These are phyloP conservation scores for Phrixothrix hirtus DNA, from an alignment of 2,888 invertebrate species.

Conservation along the genomic window DNA sequence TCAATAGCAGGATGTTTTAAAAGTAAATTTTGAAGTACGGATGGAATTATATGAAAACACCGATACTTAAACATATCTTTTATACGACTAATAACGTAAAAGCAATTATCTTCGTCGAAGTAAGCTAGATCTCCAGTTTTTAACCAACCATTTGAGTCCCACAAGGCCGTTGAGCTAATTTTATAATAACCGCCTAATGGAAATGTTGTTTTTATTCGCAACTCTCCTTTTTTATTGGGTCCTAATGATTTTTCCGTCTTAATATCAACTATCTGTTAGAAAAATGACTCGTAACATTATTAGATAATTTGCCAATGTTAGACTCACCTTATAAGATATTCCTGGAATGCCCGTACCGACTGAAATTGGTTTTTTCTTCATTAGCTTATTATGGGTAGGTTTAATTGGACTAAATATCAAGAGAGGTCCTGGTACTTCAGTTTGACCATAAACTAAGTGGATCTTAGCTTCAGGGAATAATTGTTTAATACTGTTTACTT, in stretches of 20 bases:
- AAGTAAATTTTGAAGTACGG: conserved; percentile 34
- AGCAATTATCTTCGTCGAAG: conserved; percentile 58
- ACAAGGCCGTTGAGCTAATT: conserved; percentile 54
- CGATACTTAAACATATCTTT: conserved; percentile 59
- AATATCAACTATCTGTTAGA: conserved; percentile 54
- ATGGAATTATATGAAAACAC: conserved; percentile 33
- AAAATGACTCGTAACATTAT: not conserved
- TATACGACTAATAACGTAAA: conserved; percentile 58
- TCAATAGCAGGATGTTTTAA: conserved; percentile 35
- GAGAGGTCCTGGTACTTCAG: not conserved
- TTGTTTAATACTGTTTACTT: not conserved
- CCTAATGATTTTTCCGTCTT: conserved; percentile 49
- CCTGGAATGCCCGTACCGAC: not conserved
- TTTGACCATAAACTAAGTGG: conserved; percentile 1
- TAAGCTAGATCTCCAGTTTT: conserved; percentile 61
- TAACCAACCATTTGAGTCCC: conserved; percentile 57
- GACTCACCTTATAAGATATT: not conserved
- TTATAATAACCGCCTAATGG: conserved; percentile 58
- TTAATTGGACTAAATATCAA: not conserved
- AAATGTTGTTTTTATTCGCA: conserved; percentile 56
- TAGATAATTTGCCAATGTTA: not conserved
- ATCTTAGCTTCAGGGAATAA: not conserved
- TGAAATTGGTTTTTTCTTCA: not conserved
- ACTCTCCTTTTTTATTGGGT: conserved; percentile 58
- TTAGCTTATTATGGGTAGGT: not conserved